Conservation (phyloP, 2,888 invertebrate species). For the Euplexia lucipara region DNA sequence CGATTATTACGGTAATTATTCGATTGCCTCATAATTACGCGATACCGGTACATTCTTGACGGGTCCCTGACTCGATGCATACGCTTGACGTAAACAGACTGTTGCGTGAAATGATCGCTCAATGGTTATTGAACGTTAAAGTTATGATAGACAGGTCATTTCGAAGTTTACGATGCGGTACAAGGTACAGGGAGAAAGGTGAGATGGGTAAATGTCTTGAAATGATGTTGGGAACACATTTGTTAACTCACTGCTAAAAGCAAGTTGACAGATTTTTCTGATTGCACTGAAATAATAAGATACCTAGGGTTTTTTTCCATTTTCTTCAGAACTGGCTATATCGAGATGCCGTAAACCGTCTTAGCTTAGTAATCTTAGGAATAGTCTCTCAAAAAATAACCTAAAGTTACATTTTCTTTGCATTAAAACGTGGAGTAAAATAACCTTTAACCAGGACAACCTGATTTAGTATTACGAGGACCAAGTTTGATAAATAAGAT, state of each 20-base stretch:
- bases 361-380: no score
- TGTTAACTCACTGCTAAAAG: not conserved
- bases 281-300: no score
- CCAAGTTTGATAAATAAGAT: no score
- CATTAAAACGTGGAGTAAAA: no score
- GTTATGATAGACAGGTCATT: conserved; percentile 26
- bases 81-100: conserved; percentile 34
- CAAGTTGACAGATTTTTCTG: not conserved
- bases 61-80: conserved; percentile 57
- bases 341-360: no score
- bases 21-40: conserved; percentile 49
- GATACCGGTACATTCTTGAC: conserved; percentile 43
- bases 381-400: no score
- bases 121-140: conserved; percentile 26
- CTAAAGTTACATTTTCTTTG: no score
- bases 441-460: no score
- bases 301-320: no score
- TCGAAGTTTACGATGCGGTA: conserved; percentile 42
- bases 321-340: no score
- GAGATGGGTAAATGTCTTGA: not conserved
- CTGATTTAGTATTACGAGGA: no score
- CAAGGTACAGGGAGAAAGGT: conserved; percentile 17
- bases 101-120: conserved; percentile 36
- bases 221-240: not conserved
- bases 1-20: conserved; percentile 42